These are phyloP conservation scores for Margaritifera margaritifera DNA, from an alignment of 2,888 invertebrate species.

Conservation along the genomic window DNA sequence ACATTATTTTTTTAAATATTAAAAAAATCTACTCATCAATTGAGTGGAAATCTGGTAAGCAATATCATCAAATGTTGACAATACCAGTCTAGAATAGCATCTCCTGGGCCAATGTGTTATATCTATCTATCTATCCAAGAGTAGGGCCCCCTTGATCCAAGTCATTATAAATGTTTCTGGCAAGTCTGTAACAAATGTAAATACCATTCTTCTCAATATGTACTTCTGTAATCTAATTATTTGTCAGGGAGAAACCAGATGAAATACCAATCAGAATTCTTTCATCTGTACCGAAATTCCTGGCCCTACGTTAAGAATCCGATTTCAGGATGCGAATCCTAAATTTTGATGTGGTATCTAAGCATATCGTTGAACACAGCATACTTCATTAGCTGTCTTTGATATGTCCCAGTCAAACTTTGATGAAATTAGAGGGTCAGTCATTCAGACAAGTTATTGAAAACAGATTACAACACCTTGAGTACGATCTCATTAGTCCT, in stretches of 20 bases:
- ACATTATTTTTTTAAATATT: too few species aligned
- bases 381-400: slow-evolving; percentile 23
- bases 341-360: slow-evolving; percentile 30
- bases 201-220: too few species aligned
- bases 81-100: too few species aligned
- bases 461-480: too few species aligned
- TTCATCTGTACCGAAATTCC: slow-evolving; percentile 16
- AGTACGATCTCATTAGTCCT: too few species aligned
- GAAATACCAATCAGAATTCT: slow-evolving; percentile 30
- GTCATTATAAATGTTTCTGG: slow-evolving; percentile 10
- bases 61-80: too few species aligned
- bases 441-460: too few species aligned
- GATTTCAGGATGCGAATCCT: slow-evolving; percentile 34
- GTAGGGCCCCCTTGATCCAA: slow-evolving; percentile 5
- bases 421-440: too few species aligned
- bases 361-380: slow-evolving; percentile 33
- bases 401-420: slow-evolving; percentile 4
- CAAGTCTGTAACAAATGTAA: not conserved
- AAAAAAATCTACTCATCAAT: too few species aligned
- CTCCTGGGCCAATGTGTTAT: too few species aligned
- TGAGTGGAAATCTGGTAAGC: too few species aligned
- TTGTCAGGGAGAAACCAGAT: slow-evolving; percentile 19
- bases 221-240: slow-evolving; percentile 38
- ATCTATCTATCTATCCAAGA: not conserved
- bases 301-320: slow-evolving; percentile 31